These are phyloP conservation scores for Mus minutoides DNA, from an alignment of 2,797 vertebrate genomes.

Conservation along the genomic window DNA sequence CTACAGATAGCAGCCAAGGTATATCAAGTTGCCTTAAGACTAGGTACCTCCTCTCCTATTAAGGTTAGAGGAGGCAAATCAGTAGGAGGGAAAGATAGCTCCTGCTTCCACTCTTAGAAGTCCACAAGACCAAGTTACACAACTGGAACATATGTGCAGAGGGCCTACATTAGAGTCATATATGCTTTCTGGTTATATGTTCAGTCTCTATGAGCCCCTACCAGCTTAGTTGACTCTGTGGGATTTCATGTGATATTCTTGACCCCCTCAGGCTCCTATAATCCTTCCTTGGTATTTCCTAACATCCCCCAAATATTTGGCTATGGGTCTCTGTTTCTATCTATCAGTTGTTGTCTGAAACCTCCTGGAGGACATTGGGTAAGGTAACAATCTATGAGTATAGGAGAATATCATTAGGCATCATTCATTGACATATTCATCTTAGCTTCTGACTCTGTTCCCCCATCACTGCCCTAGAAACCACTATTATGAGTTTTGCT, in stretches of 20 bases:
- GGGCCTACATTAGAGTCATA: not conserved
- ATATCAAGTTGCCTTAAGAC: not conserved
- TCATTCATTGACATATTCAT: not conserved
- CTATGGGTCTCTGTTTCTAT: not conserved
- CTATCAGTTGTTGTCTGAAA: not conserved
- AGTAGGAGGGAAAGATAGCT: not conserved
- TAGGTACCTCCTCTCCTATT: not conserved
- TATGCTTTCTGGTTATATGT: not conserved
- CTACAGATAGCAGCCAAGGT: not conserved
- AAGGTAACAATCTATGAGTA: not conserved
- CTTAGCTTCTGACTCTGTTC: not conserved
- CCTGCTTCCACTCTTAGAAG: not conserved
- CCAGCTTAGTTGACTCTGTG: not conserved
- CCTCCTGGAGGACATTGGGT: not conserved
- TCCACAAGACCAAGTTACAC: not conserved
- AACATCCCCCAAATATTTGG: not conserved
- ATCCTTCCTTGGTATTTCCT: not conserved
- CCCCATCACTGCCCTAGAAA: not conserved
- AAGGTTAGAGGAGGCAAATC: not conserved
- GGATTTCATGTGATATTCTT: not conserved
- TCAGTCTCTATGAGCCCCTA: not conserved
- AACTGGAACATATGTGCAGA: not conserved
- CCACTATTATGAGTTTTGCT: not conserved
- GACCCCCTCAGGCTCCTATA: not conserved
- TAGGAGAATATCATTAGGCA: not conserved